Conservation (phyloP, 2,113 vertebrate species). For the Eira barbara region DNA sequence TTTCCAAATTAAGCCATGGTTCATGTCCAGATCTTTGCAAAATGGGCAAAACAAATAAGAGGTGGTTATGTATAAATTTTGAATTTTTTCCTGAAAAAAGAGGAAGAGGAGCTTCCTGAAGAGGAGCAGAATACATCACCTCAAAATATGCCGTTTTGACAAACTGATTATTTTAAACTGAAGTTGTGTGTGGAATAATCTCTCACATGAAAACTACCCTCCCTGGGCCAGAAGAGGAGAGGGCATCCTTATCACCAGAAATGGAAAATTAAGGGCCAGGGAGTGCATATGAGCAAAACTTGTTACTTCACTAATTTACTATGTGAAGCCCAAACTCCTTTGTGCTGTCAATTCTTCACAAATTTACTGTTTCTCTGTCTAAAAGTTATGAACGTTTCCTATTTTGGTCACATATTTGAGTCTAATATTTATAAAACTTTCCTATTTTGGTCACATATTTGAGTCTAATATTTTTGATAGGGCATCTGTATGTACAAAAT, state of each 20-base stretch:
- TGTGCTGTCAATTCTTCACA: not conserved
- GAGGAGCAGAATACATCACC: not conserved
- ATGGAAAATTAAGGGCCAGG: not conserved
- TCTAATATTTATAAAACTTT: not conserved
- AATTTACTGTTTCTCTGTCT: not conserved
- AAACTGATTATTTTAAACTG: not conserved
- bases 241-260: not conserved
- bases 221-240: not conserved
- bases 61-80: not conserved
- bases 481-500: not conserved
- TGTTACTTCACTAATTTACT: not conserved
- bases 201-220: not conserved
- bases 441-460: not conserved
- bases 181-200: not conserved
- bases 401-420: not conserved
- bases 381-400: not conserved
- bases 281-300: too few species aligned
- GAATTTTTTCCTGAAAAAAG: not conserved
- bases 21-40: not conserved
- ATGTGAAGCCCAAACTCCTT: not conserved
- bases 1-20: not conserved
- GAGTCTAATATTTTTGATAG: not conserved
- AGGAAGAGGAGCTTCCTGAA: too few species aligned
- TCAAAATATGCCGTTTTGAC: not conserved
- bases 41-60: not conserved